Evolutionary conservation across 1,140 invertebrate genomes (phyloP), one percentile per base, ranked within the genome.

Genomic region (Drosophila rufa): DNA sequence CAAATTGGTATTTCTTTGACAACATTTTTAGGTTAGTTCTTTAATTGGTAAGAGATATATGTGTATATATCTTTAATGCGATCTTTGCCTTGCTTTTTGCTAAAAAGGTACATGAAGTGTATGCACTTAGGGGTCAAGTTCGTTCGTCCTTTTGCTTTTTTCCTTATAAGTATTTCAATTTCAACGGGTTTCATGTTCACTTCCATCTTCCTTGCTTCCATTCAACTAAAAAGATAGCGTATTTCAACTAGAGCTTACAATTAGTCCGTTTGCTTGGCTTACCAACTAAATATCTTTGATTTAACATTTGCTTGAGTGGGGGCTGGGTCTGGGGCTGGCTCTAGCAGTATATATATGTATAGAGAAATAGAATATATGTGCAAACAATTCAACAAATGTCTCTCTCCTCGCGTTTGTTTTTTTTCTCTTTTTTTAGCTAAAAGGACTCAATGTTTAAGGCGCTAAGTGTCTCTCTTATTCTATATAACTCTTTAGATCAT

Each of bases 41-140:
- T 67, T 65, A 45, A 46, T 57, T 53, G 33, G 47, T 51, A 65
- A 19, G 75, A 15, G 27, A 45, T 62, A 30, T 30, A 65, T 58
- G 7, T n/a, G 27, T n/a, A 27, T 61, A 17, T 57, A 40, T 61
- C 56, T 46, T 65, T 58, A 66, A 64, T 79, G 68, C 64, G 46
- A 65, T 81, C 51, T 55, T 70, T 61, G 66, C 60, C 30, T 73
- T 62, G 48, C 48, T 36, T 58, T 79, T 74, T 74, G 83, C 85
- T 90, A 90, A 84, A 87, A 90, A 90, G 85, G 85, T 90, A 90
- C 85, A 85, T 90, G 85, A 90, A 90, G 85, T 90, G 85, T 84
- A 79, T 80, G 80, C 77, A 87, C 80, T 79, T 78, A 80, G 58
- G 77, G 73, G 66, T 78, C 76, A 70, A 78, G 66, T 79, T 77